phyloP scores from a whole-genome alignment of 2,797 vertebrate species.

The Eulemur mongoz region DNA sequence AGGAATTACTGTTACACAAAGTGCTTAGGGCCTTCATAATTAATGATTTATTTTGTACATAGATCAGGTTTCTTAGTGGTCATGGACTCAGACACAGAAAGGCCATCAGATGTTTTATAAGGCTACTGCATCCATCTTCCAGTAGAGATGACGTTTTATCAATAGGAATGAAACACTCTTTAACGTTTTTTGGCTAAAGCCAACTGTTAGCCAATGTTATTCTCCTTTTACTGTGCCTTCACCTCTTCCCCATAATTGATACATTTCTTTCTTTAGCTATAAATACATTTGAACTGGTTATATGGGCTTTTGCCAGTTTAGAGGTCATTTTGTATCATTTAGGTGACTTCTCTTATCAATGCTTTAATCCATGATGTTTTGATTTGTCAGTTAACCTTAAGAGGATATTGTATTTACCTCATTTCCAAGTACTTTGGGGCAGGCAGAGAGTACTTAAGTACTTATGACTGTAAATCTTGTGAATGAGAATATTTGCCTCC shows the following conservation, averaged over 20 bases:
- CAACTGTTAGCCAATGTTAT: not conserved
- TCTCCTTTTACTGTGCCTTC: not conserved
- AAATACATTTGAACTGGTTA: not conserved
- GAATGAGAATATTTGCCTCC: not conserved
- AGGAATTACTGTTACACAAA: not conserved
- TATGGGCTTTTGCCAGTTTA: not conserved
- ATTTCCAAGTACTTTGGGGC: not conserved
- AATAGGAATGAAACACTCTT: not conserved
- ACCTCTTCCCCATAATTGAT: not conserved
- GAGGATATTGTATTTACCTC: not conserved
- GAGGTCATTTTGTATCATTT: not conserved
- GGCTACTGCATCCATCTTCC: not conserved
- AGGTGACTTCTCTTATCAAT: not conserved
- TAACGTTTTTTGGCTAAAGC: not conserved
- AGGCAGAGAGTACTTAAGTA: not conserved
- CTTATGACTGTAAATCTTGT: not conserved
- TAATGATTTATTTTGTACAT: not conserved
- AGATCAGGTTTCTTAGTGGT: slow-evolving; percentile 17
- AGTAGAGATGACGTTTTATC: not conserved
- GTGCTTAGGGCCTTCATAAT: not conserved
- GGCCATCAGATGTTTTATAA: not conserved
- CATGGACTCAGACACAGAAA: not conserved
- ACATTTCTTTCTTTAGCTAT: not conserved
- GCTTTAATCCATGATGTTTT: not conserved
- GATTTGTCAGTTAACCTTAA: not conserved